These are phyloP conservation scores for Lateolabrax maculatus DNA, from an alignment of 2,797 vertebrate species.

Conservation along the genomic window DNA sequence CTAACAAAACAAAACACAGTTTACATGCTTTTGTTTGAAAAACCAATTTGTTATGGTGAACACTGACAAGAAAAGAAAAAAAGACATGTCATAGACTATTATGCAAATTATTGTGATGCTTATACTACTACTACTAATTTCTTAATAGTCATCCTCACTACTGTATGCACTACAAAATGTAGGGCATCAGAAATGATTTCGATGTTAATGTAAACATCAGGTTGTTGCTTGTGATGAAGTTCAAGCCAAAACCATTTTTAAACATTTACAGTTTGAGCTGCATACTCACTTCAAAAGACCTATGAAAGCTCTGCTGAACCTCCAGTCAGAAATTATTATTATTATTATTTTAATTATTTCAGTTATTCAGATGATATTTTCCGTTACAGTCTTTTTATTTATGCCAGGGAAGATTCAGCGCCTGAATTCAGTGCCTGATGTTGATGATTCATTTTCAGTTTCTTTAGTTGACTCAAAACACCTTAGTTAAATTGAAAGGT, in stretches of 20 bases:
- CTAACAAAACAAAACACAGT: slow-evolving; percentile 32
- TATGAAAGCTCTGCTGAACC: not conserved
- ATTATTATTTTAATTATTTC: not conserved
- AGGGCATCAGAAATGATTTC: not conserved
- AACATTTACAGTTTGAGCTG: not conserved
- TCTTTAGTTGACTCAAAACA: not conserved
- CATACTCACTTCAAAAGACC: not conserved
- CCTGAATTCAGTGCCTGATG: not conserved
- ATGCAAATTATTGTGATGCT: slow-evolving; percentile 13
- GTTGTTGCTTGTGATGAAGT: not conserved
- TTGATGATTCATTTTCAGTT: not conserved
- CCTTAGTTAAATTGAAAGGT: not conserved
- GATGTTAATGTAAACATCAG: not conserved
- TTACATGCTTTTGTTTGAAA: slow-evolving; percentile 24
- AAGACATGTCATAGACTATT: not conserved
- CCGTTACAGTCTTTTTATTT: not conserved
- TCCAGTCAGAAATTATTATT: not conserved
- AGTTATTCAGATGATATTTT: not conserved
- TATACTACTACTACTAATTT: not conserved
- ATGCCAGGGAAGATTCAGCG: not conserved
- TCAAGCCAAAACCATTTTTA: not conserved
- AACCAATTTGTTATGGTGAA: slow-evolving; percentile 10
- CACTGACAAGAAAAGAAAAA: not conserved
- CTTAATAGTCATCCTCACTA: not conserved
- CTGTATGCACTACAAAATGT: not conserved